Conservation (phyloP, 2,797 vertebrate species). For the Thaleichthys pacificus region DNA sequence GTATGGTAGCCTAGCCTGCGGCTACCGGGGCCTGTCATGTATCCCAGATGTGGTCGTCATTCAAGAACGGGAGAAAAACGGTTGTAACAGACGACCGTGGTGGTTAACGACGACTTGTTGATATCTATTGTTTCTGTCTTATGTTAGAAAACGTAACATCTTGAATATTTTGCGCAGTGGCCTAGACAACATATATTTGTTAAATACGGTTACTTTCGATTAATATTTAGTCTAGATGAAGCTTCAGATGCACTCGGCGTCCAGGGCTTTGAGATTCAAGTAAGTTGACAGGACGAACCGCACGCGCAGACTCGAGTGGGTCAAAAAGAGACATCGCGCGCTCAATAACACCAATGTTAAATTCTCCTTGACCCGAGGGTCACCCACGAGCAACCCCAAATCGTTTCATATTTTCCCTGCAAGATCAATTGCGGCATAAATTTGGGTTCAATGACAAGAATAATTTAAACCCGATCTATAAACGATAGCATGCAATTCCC, state of each 20-base stretch:
- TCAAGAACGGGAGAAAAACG: too few species aligned
- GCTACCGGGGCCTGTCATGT: too few species aligned
- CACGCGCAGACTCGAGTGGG: constrained; percentile 72
- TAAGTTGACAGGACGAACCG: constrained; percentile 48
- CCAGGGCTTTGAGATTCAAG: background rate
- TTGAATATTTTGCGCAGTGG: background rate
- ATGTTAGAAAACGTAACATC: background rate
- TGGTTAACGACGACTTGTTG: background rate
- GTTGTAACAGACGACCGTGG: too few species aligned
- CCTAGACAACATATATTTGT: too few species aligned
- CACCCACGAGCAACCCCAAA: constrained; percentile 95
- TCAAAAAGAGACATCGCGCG: constrained; percentile 86
- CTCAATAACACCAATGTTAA: constrained; percentile 98
- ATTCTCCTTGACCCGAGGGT: constrained; percentile 98
- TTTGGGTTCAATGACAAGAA: constrained; percentile 98
- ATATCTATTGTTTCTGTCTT: background rate
- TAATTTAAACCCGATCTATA: constrained; percentile 99
- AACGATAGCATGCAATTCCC: constrained; percentile 77
- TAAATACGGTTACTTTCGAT: too few species aligned
- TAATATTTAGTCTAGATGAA: too few species aligned
- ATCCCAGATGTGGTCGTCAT: too few species aligned
- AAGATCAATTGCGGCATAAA: constrained; percentile 98
- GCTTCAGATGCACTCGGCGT: background rate
- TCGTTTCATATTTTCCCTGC: constrained; percentile 99
- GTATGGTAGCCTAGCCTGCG: too few species aligned